These are phyloP conservation scores for Ichneumoninae sp. DNA, from an alignment of 2,888 invertebrate genomes.

Conservation along the genomic window DNA sequence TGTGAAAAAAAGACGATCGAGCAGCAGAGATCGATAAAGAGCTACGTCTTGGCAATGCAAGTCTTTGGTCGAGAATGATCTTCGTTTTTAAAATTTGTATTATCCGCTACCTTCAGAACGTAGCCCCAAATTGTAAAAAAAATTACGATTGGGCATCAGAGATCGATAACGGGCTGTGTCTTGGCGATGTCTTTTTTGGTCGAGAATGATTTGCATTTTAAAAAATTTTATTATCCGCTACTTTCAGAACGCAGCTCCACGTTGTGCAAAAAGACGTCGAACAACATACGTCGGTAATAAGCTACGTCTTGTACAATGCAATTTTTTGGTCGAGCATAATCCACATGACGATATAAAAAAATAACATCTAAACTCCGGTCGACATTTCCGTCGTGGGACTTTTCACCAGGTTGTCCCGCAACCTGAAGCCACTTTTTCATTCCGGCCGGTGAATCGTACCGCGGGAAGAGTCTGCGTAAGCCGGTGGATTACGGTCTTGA, in stretches of 20 bases:
- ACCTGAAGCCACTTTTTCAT: neutral
- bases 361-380: neutral
- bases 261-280: no score
- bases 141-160: no score
- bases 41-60: no score
- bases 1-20: neutral
- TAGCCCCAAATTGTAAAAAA: no score
- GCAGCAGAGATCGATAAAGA: neutral
- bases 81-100: no score
- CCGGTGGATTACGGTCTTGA: constrained; percentile 51
- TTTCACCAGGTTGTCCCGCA: neutral
- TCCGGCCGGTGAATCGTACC: neutral
- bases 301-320: no score
- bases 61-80: neutral
- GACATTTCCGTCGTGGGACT: constrained; percentile 13
- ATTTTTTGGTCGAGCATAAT: neutral
- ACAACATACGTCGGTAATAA: neutral
- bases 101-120: no score
- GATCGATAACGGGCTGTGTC: no score
- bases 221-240: no score
- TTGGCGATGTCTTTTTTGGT: no score
- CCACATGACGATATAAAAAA: neutral
- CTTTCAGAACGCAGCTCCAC: no score
- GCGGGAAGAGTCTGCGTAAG: constrained; percentile 29
- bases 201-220: no score